A percentile compares a stretch with the other conserved stretches of the same genome.
These are phyloP conservation scores for Gallinago nigripennis DNA, from an alignment of 2,797 vertebrate genomes.

Conservation along the genomic window DNA sequence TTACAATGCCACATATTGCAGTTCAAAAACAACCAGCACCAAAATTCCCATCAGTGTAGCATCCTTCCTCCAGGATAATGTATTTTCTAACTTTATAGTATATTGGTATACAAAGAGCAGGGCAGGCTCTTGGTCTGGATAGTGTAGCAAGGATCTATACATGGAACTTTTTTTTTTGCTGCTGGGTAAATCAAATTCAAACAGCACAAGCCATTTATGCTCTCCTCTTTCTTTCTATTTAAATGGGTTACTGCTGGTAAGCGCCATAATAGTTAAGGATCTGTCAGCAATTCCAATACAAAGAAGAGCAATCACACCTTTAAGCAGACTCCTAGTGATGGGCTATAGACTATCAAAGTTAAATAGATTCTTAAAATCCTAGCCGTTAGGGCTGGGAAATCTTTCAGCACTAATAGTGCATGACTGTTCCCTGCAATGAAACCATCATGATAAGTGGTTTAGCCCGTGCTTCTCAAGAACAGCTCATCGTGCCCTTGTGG, in stretches of 20 bases:
- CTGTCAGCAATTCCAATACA: constrained; percentile 70
- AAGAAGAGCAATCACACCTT: constrained; percentile 67
- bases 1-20: constrained; percentile 68
- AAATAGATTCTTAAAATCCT: constrained; percentile 69
- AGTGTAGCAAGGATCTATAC: constrained; percentile 3
- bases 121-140: not conserved
- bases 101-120: not conserved
- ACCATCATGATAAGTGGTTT: constrained; percentile 47
- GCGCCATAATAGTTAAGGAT: constrained; percentile 64
- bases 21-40: constrained; percentile 53
- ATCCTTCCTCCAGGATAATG: constrained; percentile 18
- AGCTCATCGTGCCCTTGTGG: constrained; percentile 38
- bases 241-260: constrained; percentile 68
- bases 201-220: constrained; percentile 35
- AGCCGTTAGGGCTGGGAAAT: constrained; percentile 61
- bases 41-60: not conserved
- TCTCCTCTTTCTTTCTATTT: constrained; percentile 56
- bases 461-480: not conserved
- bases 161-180: constrained; percentile 41
- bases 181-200: constrained; percentile 58
- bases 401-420: constrained; percentile 70
- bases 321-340: constrained; percentile 58
- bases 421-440: constrained; percentile 60
- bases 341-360: constrained; percentile 66
- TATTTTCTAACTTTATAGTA: not conserved